These are phyloP conservation scores for Varanus salvator DNA, from an alignment of 2,113 vertebrate genomes.

Conservation along the genomic window DNA sequence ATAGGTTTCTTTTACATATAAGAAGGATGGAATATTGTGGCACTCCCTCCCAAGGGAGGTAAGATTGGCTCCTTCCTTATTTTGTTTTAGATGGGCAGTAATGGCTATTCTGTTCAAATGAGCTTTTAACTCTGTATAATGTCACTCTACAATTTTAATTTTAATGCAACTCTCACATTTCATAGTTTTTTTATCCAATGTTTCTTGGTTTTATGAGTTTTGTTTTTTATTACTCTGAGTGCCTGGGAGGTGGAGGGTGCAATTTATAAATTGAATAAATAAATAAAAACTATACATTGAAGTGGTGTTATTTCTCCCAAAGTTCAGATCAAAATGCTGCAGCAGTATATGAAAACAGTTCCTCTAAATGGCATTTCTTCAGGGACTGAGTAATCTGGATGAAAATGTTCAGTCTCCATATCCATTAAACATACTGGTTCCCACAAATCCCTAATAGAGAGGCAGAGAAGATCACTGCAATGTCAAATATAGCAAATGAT, in stretches of 20 bases:
- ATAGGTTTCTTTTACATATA: neutral
- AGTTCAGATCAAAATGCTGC: too few species aligned
- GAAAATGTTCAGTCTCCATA: neutral
- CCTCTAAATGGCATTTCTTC: neutral
- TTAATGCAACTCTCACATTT: too few species aligned
- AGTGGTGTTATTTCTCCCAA: neutral
- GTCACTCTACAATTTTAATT: too few species aligned
- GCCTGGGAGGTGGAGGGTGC: too few species aligned
- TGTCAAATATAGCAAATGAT: neutral
- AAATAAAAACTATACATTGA: neutral
- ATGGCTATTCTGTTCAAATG: too few species aligned
- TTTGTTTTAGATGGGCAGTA: too few species aligned
- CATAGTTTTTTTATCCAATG: too few species aligned
- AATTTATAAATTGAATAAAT: too few species aligned
- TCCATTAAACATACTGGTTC: neutral
- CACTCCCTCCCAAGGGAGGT: neutral
- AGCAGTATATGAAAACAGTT: neutral
- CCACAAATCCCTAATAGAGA: neutral
- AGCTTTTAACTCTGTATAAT: too few species aligned
- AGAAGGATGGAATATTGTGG: neutral
- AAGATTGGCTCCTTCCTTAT: too few species aligned
- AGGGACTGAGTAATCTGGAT: neutral
- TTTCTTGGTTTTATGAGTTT: too few species aligned
- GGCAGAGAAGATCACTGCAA: neutral
- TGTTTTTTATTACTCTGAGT: too few species aligned